Percentiles rank a stretch among this genome's conserved stretches.
Conservation (phyloP, 2,888 invertebrate species). For the Temnothorax unifasciatus region DNA sequence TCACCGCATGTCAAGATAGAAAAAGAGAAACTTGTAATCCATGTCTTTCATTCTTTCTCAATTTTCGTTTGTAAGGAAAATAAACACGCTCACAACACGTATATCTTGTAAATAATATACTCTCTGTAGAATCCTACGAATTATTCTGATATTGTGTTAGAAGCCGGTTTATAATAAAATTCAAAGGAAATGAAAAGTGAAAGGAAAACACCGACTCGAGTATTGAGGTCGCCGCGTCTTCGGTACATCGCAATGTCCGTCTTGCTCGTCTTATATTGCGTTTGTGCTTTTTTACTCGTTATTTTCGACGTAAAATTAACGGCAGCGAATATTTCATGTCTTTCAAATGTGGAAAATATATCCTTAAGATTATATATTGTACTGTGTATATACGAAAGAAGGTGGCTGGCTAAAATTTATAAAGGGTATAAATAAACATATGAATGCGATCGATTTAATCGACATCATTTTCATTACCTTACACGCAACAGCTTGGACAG, state of each 20-base stretch:
- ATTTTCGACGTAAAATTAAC: slow-evolving; percentile 3
- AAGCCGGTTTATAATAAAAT: slow-evolving; percentile 31
- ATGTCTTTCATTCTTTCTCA: not conserved
- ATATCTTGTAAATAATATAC: not conserved
- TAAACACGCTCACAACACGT: not conserved
- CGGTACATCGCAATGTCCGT: slow-evolving; percentile 7
- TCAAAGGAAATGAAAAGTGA: slow-evolving; percentile 43
- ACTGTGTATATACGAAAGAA: not conserved
- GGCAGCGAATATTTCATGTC: not conserved
- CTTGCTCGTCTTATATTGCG: not conserved
- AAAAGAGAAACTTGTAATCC: not conserved
- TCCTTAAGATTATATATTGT: not conserved
- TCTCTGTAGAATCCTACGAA: not conserved
- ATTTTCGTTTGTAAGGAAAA: not conserved
- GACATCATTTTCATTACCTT: slow-evolving; percentile 28
- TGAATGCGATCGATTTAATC: slow-evolving; percentile 20
- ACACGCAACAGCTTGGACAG: not conserved
- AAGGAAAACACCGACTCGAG: slow-evolving; percentile 39
- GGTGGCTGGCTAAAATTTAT: slow-evolving; percentile 21
- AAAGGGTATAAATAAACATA: slow-evolving; percentile 24
- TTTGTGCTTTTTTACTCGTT: not conserved
- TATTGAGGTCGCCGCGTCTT: slow-evolving; percentile 45
- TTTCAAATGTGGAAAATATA: not conserved
- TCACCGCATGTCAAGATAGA: not conserved
- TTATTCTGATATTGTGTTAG: slow-evolving; percentile 15